Conservation (phyloP, 2,797 vertebrate genomes). For the Nannoperca obscura region DNA sequence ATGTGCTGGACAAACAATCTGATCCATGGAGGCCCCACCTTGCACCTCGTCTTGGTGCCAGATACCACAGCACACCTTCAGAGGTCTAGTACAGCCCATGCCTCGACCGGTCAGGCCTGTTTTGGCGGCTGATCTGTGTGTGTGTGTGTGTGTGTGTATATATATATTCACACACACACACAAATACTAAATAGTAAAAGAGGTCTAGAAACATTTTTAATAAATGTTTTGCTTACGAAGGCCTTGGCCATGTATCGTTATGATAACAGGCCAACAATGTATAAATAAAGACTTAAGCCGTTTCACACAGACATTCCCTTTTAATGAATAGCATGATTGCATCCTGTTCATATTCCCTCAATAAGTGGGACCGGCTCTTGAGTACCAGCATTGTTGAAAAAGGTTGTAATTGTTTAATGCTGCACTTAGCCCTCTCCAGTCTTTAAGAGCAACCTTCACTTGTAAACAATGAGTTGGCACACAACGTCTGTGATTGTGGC, state of each 20-base stretch:
- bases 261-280: neutral
- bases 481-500: conserved; percentile 1
- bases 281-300: neutral
- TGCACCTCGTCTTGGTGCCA: no score
- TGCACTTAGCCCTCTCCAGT: neutral
- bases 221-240: neutral
- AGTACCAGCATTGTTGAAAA: neutral
- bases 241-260: neutral
- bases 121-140: no score
- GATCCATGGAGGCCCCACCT: no score
- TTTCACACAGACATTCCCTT: conserved; percentile 3
- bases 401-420: neutral
- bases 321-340: neutral
- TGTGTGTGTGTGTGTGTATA: neutral
- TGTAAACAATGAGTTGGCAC: conserved; percentile 17
- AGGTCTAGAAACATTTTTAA: neutral
- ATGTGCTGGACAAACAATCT: no score
- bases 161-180: conserved; percentile 19
- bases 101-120: no score
- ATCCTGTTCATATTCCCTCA: conserved; percentile 3
- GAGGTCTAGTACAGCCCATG: no score
- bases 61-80: no score
- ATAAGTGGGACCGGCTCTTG: neutral
- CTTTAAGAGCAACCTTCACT: neutral
- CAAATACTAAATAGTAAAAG: neutral